These are phyloP conservation scores for Apodemus speciosus DNA, from an alignment of 2,113 vertebrate species.

Conservation along the genomic window DNA sequence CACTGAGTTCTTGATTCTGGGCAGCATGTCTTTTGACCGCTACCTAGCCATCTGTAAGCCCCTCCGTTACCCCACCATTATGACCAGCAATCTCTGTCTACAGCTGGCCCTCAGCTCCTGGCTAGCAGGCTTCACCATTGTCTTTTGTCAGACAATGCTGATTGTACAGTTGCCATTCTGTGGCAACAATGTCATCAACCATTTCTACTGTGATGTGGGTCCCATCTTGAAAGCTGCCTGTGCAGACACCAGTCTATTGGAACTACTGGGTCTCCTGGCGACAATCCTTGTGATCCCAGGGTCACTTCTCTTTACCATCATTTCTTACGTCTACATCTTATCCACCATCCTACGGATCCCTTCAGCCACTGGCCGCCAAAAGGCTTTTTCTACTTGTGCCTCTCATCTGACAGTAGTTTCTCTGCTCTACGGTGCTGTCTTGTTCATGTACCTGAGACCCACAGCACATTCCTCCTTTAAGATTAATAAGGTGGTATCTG, in stretches of 20 bases:
- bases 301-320: slow-evolving; percentile 58
- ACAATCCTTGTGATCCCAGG: slow-evolving; percentile 59
- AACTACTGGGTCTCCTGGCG: slow-evolving; percentile 66
- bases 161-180: background rate
- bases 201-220: slow-evolving; percentile 74
- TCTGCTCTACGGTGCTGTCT: slow-evolving; percentile 71
- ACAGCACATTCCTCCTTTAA: slow-evolving; percentile 57
- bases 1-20: slow-evolving; percentile 69
- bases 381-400: slow-evolving; percentile 77
- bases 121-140: slow-evolving; percentile 41
- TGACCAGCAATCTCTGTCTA: slow-evolving; percentile 57
- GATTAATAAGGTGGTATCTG: slow-evolving; percentile 72
- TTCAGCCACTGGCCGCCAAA: slow-evolving; percentile 57
- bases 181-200: slow-evolving; percentile 66
- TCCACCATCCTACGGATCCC: slow-evolving; percentile 68
- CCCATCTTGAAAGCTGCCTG: slow-evolving; percentile 72
- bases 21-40: slow-evolving; percentile 67
- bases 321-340: slow-evolving; percentile 68
- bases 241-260: slow-evolving; percentile 61
- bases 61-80: slow-evolving; percentile 61
- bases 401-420: slow-evolving; percentile 71
- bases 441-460: slow-evolving; percentile 77
- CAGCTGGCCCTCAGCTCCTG: slow-evolving; percentile 61
- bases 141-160: slow-evolving; percentile 46
- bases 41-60: slow-evolving; percentile 74